These are phyloP conservation scores for Sorex araneus DNA, from an alignment of 2,113 vertebrate species.

Conservation along the genomic window DNA sequence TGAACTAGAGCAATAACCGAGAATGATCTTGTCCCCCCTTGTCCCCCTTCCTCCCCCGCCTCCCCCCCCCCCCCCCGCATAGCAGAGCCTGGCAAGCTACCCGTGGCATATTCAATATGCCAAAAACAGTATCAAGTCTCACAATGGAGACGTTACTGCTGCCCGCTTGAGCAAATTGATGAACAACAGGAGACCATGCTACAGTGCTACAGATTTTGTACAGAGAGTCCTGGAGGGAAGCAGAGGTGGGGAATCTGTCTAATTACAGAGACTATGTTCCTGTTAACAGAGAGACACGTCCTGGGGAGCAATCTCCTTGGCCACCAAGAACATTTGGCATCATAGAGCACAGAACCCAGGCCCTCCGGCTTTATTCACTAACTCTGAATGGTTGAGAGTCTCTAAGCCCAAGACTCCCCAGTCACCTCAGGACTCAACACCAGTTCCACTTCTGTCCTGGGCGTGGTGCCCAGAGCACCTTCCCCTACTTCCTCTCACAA, in stretches of 20 bases:
- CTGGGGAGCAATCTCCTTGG: neutral
- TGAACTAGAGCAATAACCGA: neutral
- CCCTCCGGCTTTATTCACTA: neutral
- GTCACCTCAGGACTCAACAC: neutral
- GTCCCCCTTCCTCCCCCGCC: too few species aligned
- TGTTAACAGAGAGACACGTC: neutral
- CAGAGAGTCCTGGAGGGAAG: neutral
- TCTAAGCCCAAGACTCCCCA: neutral
- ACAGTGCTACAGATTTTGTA: too few species aligned
- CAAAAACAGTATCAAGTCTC: too few species aligned
- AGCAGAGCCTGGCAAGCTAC: too few species aligned
- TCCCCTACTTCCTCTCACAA: neutral
- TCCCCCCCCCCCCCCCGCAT: too few species aligned
- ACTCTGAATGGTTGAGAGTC: neutral
- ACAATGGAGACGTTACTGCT: too few species aligned
- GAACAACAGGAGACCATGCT: too few species aligned
- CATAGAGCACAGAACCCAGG: neutral
- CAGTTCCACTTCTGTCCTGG: neutral
- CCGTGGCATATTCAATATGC: too few species aligned
- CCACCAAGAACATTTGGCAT: neutral
- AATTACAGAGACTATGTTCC: neutral
- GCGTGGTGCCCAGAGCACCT: neutral
- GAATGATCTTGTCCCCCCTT: neutral
- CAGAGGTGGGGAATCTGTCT: neutral
- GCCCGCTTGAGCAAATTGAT: too few species aligned